Evolutionary conservation across 1,140 invertebrate species (phyloP).

Genomic region (Cydia pomonella): DNA sequence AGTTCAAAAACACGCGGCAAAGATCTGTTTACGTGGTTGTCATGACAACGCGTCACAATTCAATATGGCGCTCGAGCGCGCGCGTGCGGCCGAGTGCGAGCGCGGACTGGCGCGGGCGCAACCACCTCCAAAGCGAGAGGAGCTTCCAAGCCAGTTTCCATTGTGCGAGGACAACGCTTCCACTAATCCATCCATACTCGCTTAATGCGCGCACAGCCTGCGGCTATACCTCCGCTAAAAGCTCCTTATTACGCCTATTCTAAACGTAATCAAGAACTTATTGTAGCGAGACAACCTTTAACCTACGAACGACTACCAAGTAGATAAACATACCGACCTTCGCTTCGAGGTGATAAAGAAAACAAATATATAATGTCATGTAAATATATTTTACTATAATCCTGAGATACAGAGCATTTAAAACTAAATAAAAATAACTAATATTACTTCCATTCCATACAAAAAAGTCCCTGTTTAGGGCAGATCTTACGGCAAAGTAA

Average conservation of each 20-base stretch:
- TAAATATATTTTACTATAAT: slow-evolving; percentile 25
- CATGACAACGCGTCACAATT: slow-evolving; percentile 65
- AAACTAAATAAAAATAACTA: slow-evolving; percentile 41
- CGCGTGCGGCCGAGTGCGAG: slow-evolving; percentile 63
- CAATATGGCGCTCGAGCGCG: slow-evolving; percentile 72
- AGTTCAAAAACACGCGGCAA: slow-evolving; percentile 42
- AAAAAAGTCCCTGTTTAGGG: slow-evolving; percentile 72
- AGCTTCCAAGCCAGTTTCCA: slow-evolving; percentile 70
- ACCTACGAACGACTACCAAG: background rate
- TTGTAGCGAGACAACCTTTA: slow-evolving; percentile 23
- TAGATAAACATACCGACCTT: slow-evolving; percentile 11
- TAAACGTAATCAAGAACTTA: slow-evolving; percentile 36
- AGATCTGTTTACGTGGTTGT: slow-evolving; percentile 69
- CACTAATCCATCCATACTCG: slow-evolving; percentile 51
- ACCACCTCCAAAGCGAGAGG: slow-evolving; percentile 72
- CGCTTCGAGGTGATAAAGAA: slow-evolving; percentile 20
- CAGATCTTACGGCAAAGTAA: slow-evolving; percentile 49
- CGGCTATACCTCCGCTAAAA: slow-evolving; percentile 35
- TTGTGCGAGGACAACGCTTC: slow-evolving; percentile 70
- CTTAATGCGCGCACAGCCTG: slow-evolving; percentile 43
- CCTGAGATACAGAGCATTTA: slow-evolving; percentile 39
- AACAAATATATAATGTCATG: slow-evolving; percentile 27
- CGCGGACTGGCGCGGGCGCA: slow-evolving; percentile 64
- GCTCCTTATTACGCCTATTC: slow-evolving; percentile 36
- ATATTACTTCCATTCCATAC: slow-evolving; percentile 64